Conservation (phyloP, 2,113 vertebrate genomes). For the Helogale parvula region DNA sequence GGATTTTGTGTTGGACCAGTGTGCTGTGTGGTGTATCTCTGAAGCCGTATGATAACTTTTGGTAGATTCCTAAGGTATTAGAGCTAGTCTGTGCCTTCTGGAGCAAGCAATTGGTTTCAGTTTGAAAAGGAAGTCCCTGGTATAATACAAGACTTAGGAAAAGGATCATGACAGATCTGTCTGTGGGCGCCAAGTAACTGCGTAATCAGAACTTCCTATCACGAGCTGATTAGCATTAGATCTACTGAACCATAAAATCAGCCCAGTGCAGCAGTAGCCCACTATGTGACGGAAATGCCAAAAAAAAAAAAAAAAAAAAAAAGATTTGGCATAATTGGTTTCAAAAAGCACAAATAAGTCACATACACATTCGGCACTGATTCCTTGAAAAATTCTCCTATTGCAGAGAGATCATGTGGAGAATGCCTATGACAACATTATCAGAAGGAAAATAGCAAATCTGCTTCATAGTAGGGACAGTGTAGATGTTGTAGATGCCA, state of each 20-base stretch:
- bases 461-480: background rate
- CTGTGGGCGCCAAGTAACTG: background rate
- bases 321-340: background rate
- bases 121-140: background rate
- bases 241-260: background rate
- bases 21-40: background rate
- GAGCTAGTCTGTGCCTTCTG: background rate
- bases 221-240: background rate
- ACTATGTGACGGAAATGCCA: background rate
- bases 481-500: background rate
- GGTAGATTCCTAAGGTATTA: background rate
- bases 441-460: background rate
- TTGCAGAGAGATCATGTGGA: background rate
- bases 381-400: background rate
- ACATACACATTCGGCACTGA: background rate
- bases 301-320: background rate
- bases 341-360: background rate
- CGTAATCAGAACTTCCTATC: background rate
- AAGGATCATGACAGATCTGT: background rate
- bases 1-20: background rate
- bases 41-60: background rate
- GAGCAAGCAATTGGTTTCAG: background rate
- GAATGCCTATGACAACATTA: background rate
- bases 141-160: background rate
- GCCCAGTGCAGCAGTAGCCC: background rate